Conservation (phyloP, 2,113 vertebrate genomes). For the Mesoclemmys tuberculata region DNA sequence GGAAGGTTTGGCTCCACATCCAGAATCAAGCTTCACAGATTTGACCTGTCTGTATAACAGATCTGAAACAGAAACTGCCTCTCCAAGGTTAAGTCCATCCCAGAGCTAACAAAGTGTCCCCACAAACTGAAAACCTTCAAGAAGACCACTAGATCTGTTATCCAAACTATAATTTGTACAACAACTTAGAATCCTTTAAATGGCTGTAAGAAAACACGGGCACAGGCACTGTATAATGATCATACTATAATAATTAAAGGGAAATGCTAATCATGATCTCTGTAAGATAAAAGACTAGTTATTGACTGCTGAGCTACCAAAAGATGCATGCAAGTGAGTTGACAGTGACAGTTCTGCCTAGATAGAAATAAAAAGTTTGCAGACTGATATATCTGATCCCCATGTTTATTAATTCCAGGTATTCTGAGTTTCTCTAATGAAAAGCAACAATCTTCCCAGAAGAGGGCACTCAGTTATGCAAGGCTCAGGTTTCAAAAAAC, state of each 20-base stretch:
- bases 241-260: not conserved
- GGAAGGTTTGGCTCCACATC: not conserved
- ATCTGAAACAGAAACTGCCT: not conserved
- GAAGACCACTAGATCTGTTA: not conserved
- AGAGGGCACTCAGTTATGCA: not conserved
- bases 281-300: not conserved
- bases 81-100: not conserved
- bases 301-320: not conserved
- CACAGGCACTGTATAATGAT: not conserved
- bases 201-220: not conserved
- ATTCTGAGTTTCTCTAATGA: not conserved
- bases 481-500: too few relatives aligned
- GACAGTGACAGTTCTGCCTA: not conserved
- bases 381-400: not conserved
- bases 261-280: not conserved
- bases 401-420: not conserved
- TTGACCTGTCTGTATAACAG: not conserved
- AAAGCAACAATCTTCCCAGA: not conserved
- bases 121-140: not conserved
- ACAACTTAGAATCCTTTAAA: not conserved
- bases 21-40: not conserved
- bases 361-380: not conserved
- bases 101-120: not conserved
- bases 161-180: not conserved
- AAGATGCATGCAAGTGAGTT: not conserved